Evolutionary conservation across 92 coral and sea anemone species (phyloP).

Genomic region (Epizoanthus fatuus): DNA sequence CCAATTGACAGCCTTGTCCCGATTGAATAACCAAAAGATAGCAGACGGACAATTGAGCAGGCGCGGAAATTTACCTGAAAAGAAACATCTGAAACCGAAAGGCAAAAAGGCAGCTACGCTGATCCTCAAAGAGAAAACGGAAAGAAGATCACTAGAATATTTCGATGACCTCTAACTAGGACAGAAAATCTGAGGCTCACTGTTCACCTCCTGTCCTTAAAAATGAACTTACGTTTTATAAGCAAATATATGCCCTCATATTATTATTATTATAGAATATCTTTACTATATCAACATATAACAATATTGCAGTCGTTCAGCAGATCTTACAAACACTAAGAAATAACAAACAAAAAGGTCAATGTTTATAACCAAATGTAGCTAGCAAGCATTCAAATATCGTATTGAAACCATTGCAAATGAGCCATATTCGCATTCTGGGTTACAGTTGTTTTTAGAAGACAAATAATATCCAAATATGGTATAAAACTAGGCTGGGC

Average conservation of each 20-base stretch:
- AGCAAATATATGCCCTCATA: neutral
- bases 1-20: neutral
- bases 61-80: constrained; percentile 17
- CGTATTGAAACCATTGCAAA: too few relatives aligned
- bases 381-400: too few relatives aligned
- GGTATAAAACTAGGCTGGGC: too few relatives aligned
- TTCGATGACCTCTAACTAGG: neutral
- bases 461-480: neutral
- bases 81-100: neutral
- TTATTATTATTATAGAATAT: too few relatives aligned
- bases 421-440: too few relatives aligned
- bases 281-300: too few relatives aligned
- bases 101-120: neutral
- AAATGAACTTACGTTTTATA: neutral
- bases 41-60: constrained; percentile 6
- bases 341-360: too few relatives aligned
- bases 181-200: neutral
- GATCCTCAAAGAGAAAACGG: constrained; percentile 1
- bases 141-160: constrained; percentile 19
- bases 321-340: too few relatives aligned
- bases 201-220: neutral
- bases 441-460: neutral
- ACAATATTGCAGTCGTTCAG: too few relatives aligned
- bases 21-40: neutral
- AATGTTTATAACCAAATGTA: too few relatives aligned